These are phyloP conservation scores for Tenualosa thibaudeaui DNA, from an alignment of 2,797 vertebrate species.

Conservation along the genomic window DNA sequence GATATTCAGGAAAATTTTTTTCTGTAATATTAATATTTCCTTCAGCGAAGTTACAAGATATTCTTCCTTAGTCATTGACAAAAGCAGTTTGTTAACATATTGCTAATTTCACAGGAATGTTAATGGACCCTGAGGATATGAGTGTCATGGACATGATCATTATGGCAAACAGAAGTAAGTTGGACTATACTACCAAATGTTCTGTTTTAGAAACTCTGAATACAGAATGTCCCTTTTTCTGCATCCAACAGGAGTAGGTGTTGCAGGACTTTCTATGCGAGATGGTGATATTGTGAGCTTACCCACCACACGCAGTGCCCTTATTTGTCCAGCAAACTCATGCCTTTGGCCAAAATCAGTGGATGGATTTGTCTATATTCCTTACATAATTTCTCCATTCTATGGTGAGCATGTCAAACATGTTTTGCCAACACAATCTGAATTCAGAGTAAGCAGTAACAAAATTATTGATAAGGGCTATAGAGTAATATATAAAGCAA, in stretches of 20 bases:
- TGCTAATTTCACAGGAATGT: slow-evolving; percentile 61
- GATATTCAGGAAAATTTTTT: background rate
- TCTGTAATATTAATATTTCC: background rate
- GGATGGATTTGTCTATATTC: slow-evolving; percentile 81
- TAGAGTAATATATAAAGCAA: background rate
- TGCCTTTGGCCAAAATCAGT: slow-evolving; percentile 83
- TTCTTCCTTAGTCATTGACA: background rate
- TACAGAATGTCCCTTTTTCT: background rate
- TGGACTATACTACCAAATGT: background rate
- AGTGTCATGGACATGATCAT: slow-evolving; percentile 78
- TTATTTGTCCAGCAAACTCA: slow-evolving; percentile 71
- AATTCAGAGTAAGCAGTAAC: background rate
- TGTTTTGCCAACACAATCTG: background rate
- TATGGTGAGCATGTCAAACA: slow-evolving; percentile 70
- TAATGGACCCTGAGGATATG: slow-evolving; percentile 61
- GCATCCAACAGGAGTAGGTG: slow-evolving; percentile 23
- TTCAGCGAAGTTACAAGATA: background rate
- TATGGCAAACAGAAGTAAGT: slow-evolving; percentile 69
- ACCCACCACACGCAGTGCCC: slow-evolving; percentile 69
- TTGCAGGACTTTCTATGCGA: slow-evolving; percentile 55
- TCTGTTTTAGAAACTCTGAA: background rate
- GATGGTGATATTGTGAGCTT: slow-evolving; percentile 80
- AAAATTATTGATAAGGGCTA: background rate
- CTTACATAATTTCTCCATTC: slow-evolving; percentile 75
- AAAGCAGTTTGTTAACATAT: background rate